phyloP scores from a whole-genome alignment of 2,888 invertebrate species.

The Choristoneura rosaceana region DNA sequence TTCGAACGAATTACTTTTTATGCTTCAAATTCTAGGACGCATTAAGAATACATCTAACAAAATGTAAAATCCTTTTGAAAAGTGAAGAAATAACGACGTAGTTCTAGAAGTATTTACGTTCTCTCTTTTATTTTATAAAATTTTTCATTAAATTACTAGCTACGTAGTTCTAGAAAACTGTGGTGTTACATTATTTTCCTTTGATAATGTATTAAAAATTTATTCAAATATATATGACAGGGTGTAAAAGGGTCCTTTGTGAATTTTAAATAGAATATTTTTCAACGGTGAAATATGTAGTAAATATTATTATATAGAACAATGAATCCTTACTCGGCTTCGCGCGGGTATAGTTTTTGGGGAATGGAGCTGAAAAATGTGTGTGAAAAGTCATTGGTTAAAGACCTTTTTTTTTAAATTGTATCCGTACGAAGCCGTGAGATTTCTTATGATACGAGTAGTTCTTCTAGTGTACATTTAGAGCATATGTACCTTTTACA shows the following conservation, averaged over 20 bases:
- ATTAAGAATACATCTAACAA: conserved; percentile 4
- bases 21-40: conserved; percentile 11
- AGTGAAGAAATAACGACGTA: not conserved
- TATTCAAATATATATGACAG: not conserved
- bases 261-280: not conserved
- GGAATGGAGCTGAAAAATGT: too few relatives aligned
- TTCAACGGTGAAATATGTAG: too few relatives aligned
- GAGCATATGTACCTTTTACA: too few relatives aligned
- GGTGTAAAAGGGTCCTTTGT: not conserved
- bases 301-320: too few relatives aligned
- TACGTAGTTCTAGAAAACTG: not conserved
- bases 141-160: not conserved
- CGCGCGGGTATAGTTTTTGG: too few relatives aligned
- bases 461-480: too few relatives aligned
- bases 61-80: not conserved
- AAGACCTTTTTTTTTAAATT: too few relatives aligned
- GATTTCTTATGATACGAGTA: too few relatives aligned
- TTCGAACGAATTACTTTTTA: conserved; percentile 14
- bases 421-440: too few relatives aligned
- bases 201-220: not conserved
- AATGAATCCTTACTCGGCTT: too few relatives aligned
- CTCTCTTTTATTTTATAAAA: not conserved
- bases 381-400: too few relatives aligned
- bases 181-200: not conserved
- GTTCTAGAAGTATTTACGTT: not conserved